Percentiles rank a stretch among this genome's conserved stretches.
Evolutionary conservation across 2,113 vertebrate species (phyloP).

Genomic region (Charina bottae): DNA sequence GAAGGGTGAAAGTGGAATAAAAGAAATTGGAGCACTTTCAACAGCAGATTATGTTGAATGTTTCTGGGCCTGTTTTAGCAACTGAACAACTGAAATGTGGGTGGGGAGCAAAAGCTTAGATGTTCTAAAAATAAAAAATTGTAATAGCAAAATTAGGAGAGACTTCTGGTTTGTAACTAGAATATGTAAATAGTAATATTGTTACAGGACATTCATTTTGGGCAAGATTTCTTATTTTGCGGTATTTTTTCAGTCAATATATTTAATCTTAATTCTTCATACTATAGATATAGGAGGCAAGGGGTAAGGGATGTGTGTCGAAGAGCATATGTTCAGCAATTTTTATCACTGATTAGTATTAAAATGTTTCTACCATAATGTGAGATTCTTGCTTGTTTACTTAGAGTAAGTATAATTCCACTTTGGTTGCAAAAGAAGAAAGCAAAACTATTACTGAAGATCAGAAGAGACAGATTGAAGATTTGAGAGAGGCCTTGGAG

Average conservation of each 20-base stretch:
- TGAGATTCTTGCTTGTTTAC: conserved; percentile 36
- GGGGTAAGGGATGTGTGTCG: background rate
- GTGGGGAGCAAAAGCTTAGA: background rate
- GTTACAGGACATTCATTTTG: background rate
- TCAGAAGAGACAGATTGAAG: conserved; percentile 79
- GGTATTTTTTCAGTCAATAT: conserved; percentile 4
- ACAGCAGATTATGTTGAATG: conserved; percentile 33
- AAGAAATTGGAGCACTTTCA: background rate
- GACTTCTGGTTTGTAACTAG: background rate
- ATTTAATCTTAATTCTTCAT: background rate
- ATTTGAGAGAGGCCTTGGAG: conserved; percentile 80
- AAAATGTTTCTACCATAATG: background rate
- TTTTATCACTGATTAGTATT: conserved; percentile 6
- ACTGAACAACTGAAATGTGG: conserved; percentile 36
- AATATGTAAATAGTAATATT: background rate
- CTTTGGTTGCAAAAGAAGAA: conserved; percentile 81
- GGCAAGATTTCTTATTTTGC: background rate
- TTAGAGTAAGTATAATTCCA: conserved; percentile 82
- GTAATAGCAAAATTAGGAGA: background rate
- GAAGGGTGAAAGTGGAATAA: conserved; percentile 16
- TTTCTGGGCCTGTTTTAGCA: conserved; percentile 54
- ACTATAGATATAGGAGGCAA: no score
- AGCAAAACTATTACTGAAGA: conserved; percentile 69
- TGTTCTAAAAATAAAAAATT: background rate
- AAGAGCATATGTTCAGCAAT: background rate